These are phyloP conservation scores for Agrotis exclamationis DNA, from an alignment of 2,888 invertebrate species.

Conservation along the genomic window DNA sequence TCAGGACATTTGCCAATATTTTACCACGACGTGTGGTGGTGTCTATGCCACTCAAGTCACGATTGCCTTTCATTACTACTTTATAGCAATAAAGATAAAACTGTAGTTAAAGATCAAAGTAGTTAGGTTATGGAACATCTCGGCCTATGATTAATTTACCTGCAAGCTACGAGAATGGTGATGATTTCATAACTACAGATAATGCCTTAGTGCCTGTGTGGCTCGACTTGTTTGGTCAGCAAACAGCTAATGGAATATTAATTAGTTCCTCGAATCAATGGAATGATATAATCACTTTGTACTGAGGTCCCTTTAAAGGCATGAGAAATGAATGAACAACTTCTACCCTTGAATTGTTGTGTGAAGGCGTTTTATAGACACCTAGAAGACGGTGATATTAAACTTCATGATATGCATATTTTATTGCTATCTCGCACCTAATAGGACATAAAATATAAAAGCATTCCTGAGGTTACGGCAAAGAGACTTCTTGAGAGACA, in stretches of 20 bases:
- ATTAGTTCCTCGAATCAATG: conserved; percentile 42
- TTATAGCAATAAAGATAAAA: conserved; percentile 16
- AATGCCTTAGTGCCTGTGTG: conserved; percentile 21
- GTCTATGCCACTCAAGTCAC: neutral
- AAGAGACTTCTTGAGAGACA: conserved; percentile 45
- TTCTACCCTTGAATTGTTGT: conserved; percentile 17
- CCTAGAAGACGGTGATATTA: conserved; percentile 29
- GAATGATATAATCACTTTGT: conserved; percentile 14
- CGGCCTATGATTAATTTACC: conserved; percentile 10
- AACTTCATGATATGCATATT: conserved; percentile 45
- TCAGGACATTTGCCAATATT: neutral
- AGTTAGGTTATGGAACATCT: neutral
- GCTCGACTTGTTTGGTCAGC: conserved; percentile 38
- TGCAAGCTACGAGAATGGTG: neutral
- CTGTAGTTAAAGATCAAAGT: conserved; percentile 9
- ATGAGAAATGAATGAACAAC: neutral
- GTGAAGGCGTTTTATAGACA: conserved; percentile 8
- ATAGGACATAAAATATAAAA: conserved; percentile 48
- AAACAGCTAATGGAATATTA: conserved; percentile 59
- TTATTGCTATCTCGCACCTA: conserved; percentile 52
- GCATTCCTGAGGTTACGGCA: conserved; percentile 37
- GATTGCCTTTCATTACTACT: neutral
- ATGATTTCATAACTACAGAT: conserved; percentile 34
- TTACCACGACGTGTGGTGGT: neutral
- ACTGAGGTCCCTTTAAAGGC: neutral